Evolutionary conservation across 1,140 invertebrate species (phyloP), one percentile per base, ranked within the genome.

Genomic region (Anagrus nilaparvatae): DNA sequence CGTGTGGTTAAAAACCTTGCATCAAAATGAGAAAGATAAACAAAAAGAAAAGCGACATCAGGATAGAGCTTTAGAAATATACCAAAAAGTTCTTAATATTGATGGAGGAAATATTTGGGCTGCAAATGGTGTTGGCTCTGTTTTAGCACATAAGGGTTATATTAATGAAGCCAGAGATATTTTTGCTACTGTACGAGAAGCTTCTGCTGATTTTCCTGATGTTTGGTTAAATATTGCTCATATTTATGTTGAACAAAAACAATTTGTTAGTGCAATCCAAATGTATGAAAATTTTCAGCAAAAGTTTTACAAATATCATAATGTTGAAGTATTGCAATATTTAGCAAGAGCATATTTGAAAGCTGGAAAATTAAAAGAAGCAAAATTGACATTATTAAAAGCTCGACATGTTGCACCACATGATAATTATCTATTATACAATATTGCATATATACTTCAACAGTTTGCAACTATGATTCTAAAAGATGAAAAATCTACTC

Each of bases 211-310:
- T 59, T 98, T 98, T 62, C 87, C 87, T 55, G 96, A 99, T 61
- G 96, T 99, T 1, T 99, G 96, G 96, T 73, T 99, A 32, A 99
- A 99, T 61, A 98, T 99, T 55, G 96, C 94, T 0, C 95, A 99
- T 57, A 90, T 99, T 42, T 98, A 98, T 56, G 94, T 98, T 8
- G 95, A 99, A 58, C 93, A 97, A 63, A 90, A 85, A 59, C 93
- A 97, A 61, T 97, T 84, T 63, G 91, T 98, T n/a, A 90, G 90
- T 54, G 96, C 95, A 30, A 91, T 99, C 56, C 95, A 98, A 70
- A 98, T 99, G 86, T 99, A 99, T 63, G 93, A 97, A 70, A 99
- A 98, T 67, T 97, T 94, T 65, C 75, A 97, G 58, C 84, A 91
- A 56, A 98, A 98, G 68, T 99, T 99, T 69, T 94, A 83, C 67